Evolutionary conservation across 2,797 vertebrate genomes (phyloP).

Genomic region (Neosalanx taihuensis): DNA sequence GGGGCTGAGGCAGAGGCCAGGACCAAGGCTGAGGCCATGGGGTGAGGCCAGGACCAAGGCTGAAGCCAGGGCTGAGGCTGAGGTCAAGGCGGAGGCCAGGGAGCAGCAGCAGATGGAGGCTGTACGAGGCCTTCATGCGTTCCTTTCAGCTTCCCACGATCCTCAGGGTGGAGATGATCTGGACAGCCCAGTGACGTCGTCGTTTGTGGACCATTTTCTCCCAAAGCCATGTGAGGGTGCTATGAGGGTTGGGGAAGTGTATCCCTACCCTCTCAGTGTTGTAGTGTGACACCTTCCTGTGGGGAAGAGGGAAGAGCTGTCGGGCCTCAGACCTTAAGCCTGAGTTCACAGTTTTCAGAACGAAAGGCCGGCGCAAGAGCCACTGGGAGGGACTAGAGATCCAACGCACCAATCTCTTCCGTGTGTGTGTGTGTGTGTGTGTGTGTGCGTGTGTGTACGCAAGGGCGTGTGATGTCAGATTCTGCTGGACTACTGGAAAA

Average conservation of each 20-base stretch:
- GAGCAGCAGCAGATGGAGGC: constrained; percentile 58
- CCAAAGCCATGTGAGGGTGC: constrained; percentile 86
- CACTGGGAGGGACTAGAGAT: constrained; percentile 44
- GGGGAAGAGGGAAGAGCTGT: constrained; percentile 52
- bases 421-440: constrained; percentile 42
- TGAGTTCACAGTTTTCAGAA: constrained; percentile 61
- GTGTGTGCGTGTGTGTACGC: constrained; percentile 39
- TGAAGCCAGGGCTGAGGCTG: no score
- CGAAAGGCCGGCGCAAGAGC: constrained; percentile 68
- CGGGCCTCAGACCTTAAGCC: constrained; percentile 41
- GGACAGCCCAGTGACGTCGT: constrained; percentile 82
- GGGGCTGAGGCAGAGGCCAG: no score
- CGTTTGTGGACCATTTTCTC: constrained; percentile 76
- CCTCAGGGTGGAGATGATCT: constrained; percentile 93
- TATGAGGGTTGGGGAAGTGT: constrained; percentile 59
- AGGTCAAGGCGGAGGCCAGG: no score
- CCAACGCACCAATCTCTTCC: constrained; percentile 57
- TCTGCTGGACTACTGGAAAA: constrained; percentile 76
- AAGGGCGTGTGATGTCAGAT: constrained; percentile 59
- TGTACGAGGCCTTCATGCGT: constrained; percentile 90
- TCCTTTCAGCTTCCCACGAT: constrained; percentile 91
- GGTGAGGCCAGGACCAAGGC: no score
- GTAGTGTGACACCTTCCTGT: constrained; percentile 82
- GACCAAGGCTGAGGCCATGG: no score
- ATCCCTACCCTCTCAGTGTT: constrained; percentile 72